Conservation (phyloP, 1,140 invertebrate genomes). For the Cherax quadricarinatus region DNA sequence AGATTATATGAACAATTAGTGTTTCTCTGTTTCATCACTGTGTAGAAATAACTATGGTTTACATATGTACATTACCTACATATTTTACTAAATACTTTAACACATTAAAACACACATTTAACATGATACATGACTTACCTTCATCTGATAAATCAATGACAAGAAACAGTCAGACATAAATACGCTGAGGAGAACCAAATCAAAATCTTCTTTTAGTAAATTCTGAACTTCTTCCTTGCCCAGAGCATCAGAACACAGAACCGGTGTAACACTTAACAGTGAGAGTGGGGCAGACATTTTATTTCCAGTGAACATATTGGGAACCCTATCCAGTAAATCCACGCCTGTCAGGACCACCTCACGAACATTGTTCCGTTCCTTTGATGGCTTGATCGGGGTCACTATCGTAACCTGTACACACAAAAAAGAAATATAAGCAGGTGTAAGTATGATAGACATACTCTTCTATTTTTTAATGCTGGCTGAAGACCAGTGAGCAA, state of each 20-base stretch:
- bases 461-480: no score
- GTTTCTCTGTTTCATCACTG: no score
- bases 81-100: no score
- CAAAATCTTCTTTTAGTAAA: not conserved
- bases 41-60: no score
- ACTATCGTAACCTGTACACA: slow-evolving; percentile 34
- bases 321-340: not conserved
- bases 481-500: no score
- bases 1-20: no score
- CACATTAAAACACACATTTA: no score
- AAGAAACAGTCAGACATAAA: slow-evolving; percentile 38
- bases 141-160: slow-evolving; percentile 36
- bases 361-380: not conserved
- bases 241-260: slow-evolving; percentile 27
- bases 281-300: not conserved
- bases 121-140: slow-evolving; percentile 23
- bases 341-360: slow-evolving; percentile 22
- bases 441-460: no score
- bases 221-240: slow-evolving; percentile 12
- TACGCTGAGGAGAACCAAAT: not conserved
- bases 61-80: no score
- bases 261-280: not conserved
- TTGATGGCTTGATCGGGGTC: slow-evolving; percentile 36
- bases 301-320: slow-evolving; percentile 33
- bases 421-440: no score